phyloP scores from a whole-genome alignment of 1,140 invertebrate species.

The Patella vulgata region DNA sequence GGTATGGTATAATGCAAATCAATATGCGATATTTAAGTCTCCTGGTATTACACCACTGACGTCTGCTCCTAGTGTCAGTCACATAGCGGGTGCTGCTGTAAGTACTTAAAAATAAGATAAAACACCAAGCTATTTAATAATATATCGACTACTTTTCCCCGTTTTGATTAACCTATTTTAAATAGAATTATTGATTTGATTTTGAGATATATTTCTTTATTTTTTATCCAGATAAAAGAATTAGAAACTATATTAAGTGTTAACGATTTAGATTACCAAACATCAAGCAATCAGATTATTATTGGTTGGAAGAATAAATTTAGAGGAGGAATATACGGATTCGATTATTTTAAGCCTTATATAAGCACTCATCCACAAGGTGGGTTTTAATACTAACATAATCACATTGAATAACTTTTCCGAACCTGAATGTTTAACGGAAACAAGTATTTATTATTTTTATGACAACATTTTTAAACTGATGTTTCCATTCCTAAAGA shows the following conservation, averaged over 20 bases:
- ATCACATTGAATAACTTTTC: no score
- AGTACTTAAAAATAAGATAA: neutral
- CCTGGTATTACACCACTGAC: conserved; percentile 17
- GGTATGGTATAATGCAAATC: conserved; percentile 18
- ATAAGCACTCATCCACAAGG: conserved; percentile 25
- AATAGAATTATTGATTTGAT: no score
- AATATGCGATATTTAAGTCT: conserved; percentile 26
- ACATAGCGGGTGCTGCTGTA: conserved; percentile 13
- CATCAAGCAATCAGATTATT: neutral
- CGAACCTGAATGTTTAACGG: no score
- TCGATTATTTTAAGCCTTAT: conserved; percentile 11
- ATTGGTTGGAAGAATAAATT: conserved; percentile 26
- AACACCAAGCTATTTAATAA: no score
- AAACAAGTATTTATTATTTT: no score
- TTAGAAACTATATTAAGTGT: neutral
- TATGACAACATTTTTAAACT: no score
- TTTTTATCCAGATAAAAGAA: conserved; percentile 17
- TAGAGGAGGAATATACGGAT: neutral
- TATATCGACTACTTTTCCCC: no score
- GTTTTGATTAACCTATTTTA: no score
- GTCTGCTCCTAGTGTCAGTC: conserved; percentile 8
- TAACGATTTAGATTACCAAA: conserved; percentile 27
- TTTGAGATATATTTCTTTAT: no score
- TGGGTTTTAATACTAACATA: neutral
- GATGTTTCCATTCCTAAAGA: no score